Base-by-base conservation (phyloP, 2,113 vertebrate genomes). In the Camelus dromedarius region DNA sequence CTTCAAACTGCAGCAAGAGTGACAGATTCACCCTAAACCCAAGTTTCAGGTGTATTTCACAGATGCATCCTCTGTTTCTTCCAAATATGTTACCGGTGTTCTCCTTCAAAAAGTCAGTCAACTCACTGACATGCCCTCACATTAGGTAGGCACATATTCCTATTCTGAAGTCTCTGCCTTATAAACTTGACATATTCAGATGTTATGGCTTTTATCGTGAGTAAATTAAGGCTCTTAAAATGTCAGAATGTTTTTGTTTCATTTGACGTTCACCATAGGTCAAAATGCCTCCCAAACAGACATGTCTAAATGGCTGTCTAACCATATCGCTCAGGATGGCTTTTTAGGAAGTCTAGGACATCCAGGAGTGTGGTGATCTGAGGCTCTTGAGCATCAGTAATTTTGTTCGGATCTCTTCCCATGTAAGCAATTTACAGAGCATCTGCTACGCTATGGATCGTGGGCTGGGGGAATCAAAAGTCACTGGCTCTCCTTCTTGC, bases 141-240 rank as follows among this genome's bases (percentile, higher is more conserved):
- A 26, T 62, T 72, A 92, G 16, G 81, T 48, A 56, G 66, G 97
- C 50, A 14, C 66, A 10, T 15, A 76, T 54, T 88, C 85, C 75
- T 75, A 46, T 81, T 96, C 77, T 22, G 18, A 91, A 95, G 77
- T 48, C 94, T 75, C 28, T 67, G 81, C 85, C 91, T 97, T 79
- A 91, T 52, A 89, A 86, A 95, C 95, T 77, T 96, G 97, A 97
- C 96, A 96, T 95, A 95, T 96, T 93, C 93, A 30, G 86, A 97
- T 87, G 93, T 86, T 70, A 16, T 35, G 91, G 89, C 91, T 98
- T 96, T 95, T 97, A 91, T 83, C 52, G 0, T 80, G 89, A 97
- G 98, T 95, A 94, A 98, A 97, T 97, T 94, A 97, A 97, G 95
- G 97, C 98, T 97, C 96, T 97, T 97, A 98, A 96, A 95, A 96